Percentiles rank a stretch among this genome's conserved stretches.
Evolutionary conservation across 2,888 invertebrate genomes (phyloP).

Genomic region (Polietes domitor): DNA sequence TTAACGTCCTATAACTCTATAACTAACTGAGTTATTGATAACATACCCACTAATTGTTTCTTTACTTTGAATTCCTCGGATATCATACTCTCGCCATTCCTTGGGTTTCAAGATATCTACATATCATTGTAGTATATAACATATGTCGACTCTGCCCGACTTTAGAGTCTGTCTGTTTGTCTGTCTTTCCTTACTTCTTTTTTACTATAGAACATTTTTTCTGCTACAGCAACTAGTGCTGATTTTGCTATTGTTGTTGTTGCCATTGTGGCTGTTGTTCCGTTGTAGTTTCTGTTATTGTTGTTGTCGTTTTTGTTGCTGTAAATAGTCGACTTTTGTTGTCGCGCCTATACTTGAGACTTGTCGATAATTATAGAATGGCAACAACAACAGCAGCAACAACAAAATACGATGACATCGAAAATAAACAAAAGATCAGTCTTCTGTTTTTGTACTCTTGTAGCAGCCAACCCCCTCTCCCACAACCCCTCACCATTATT

Average conservation of each 20-base stretch:
- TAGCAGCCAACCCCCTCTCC: neutral
- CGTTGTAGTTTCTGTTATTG: conserved; percentile 14
- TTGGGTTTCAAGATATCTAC: too few relatives aligned
- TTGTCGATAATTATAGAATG: conserved; percentile 58
- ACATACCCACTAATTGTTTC: too few relatives aligned
- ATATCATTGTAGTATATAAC: too few relatives aligned
- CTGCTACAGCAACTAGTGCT: neutral
- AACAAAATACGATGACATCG: conserved; percentile 48
- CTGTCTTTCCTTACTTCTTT: conserved; percentile 33
- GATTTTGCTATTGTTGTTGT: neutral
- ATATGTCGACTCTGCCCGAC: too few relatives aligned
- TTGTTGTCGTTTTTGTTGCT: conserved; percentile 29
- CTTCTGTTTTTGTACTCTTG: neutral
- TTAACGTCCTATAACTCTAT: too few relatives aligned
- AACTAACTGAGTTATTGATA: too few relatives aligned
- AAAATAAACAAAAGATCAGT: conserved; percentile 57
- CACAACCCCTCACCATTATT: neutral
- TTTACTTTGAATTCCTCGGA: too few relatives aligned
- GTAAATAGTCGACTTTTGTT: conserved; percentile 33
- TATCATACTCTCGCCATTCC: too few relatives aligned
- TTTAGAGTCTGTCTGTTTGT: too few relatives aligned
- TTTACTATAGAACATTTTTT: neutral
- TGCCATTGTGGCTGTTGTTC: neutral
- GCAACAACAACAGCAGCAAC: conserved; percentile 12
- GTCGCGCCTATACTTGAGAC: conserved; percentile 53